Base-by-base conservation (phyloP, 1,140 invertebrate genomes). In the Drosophila baimaii region DNA sequence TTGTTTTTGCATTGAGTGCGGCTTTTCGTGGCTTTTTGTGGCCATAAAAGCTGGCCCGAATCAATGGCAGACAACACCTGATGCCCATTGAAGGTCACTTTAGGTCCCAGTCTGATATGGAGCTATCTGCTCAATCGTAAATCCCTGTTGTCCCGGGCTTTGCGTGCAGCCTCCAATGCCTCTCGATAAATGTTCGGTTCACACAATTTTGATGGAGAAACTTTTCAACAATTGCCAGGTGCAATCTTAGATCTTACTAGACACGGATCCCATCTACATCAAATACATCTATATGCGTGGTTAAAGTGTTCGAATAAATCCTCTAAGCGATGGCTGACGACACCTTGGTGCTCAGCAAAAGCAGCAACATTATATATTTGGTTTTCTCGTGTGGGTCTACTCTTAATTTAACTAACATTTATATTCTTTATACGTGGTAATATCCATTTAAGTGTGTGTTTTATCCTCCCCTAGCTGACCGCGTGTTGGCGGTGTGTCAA, bases 1-100 rank as follows among this genome's bases (percentile, higher is more conserved):
- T 83, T 91, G 81, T 79, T 69, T 33, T 41, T 64, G 66, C 77
- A 79, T 89, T 81, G 80, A 89, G 80, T 89, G 65, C 59, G 59
- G 84, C 84, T 89, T 80, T 63, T 66, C 12, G 55, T 63, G 57
- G 46, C 44, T 29, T 55, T 29, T 41, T 17, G 25, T 37, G 33
- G 47, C 37, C 57, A 62, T 19, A 79, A 82, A 90, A 89, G 85
- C 84, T 63, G 52, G 59, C 49, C 9, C 63, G 69, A 89, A 81
- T 84, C 84, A 78, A 89, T 84, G 77, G 41, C 62, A 63, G 74
- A 84, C 85, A 89, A 85, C 84, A 89, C 81, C 84, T 89, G 84
- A 79, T 81, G 77, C 66, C 54, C 47, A 89, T 89, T 81, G 62
- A 84, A 89, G 85, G 70, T 51, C 74, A 84, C 84, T 89, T 89